Evolutionary conservation across 2,888 invertebrate genomes (phyloP).

Genomic region (Hylaea fasciaria): DNA sequence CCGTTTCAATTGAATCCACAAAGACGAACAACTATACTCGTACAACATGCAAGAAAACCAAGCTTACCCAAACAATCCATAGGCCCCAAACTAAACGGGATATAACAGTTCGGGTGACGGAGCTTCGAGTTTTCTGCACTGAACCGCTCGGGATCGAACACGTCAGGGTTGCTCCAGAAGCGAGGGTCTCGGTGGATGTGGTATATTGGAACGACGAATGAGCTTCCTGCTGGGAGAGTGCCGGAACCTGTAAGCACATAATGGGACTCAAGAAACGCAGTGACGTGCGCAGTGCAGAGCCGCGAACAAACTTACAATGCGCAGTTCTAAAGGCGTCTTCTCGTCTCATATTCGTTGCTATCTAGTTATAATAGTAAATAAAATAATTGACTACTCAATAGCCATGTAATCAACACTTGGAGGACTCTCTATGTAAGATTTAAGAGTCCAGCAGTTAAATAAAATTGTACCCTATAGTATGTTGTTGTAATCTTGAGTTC

Average conservation of each 20-base stretch:
- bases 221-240: conserved; percentile 66
- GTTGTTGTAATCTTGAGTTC: too few relatives aligned
- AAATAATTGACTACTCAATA: too few relatives aligned
- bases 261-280: background rate
- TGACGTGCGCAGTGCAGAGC: background rate
- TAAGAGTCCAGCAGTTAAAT: too few relatives aligned
- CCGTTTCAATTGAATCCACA: too few relatives aligned
- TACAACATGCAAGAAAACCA: background rate
- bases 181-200: conserved; percentile 68
- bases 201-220: conserved; percentile 64
- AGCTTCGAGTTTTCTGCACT: conserved; percentile 57
- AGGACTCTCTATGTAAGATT: too few relatives aligned
- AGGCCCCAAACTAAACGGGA: conserved; percentile 73
- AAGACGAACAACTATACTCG: background rate
- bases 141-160: conserved; percentile 73
- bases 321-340: too few relatives aligned
- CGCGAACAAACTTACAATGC: too few relatives aligned
- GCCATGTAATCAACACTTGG: too few relatives aligned
- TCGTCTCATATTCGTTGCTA: too few relatives aligned
- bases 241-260: conserved; percentile 52
- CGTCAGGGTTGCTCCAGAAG: conserved; percentile 65
- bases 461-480: too few relatives aligned
- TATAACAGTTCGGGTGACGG: conserved; percentile 63
- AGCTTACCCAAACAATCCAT: conserved; percentile 75
- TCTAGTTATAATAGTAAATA: too few relatives aligned